Evolutionary conservation across 2,113 vertebrate genomes (phyloP), one percentile per base, ranked within the genome.

Genomic region (Symphodus melops): DNA sequence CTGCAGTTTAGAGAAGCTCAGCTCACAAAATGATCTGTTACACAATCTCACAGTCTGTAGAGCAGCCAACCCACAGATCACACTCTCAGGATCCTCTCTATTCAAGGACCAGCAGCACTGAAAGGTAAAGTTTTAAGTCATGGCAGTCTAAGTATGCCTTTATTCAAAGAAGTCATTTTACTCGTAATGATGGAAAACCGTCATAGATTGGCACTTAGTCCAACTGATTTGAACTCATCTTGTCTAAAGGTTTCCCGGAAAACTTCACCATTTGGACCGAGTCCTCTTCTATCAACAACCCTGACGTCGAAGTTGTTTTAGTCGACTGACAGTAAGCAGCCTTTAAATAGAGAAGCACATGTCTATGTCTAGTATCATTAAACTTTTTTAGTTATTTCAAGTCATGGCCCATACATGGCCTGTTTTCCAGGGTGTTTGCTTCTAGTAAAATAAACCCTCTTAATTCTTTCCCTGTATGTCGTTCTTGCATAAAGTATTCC

Each of bases 1-100:
- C 66, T 75, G 36, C 14, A 20, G 62, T 83, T 67, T 51, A 55
- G 49, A 69, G 59, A 73, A 52, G 39, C 64, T 13, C 65, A 19
- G 48, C 55, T 44, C 68, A 23, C 36, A 58, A 62, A 84, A 75
- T 68, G 9, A 72, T 52, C 13, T 64, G 72, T 71, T 76, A 77
- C 60, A 64, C 49, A 71, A 66, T 20, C 57, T 37, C 19, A 12
- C 53, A 56, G 53, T 8, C 9, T 61, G 21, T 5, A 70, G 55
- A 72, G 5, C 33, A 14, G 64, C 71, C 63, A 76, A 76, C 59
- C 51, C 74, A 48, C 78, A 51, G 39, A 36, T 51, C 21, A 11
- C 14, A 36, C 61, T 52, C 48, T 16, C 42, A 23, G 59, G 58
- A 59, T 62, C 63, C 55, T 53, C 28, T 67, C 41, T 70, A 6